Evolutionary conservation across 2,113 vertebrate genomes (phyloP), one percentile per base, ranked within the genome.

Genomic region (Sterrhoptilus dennistouni): DNA sequence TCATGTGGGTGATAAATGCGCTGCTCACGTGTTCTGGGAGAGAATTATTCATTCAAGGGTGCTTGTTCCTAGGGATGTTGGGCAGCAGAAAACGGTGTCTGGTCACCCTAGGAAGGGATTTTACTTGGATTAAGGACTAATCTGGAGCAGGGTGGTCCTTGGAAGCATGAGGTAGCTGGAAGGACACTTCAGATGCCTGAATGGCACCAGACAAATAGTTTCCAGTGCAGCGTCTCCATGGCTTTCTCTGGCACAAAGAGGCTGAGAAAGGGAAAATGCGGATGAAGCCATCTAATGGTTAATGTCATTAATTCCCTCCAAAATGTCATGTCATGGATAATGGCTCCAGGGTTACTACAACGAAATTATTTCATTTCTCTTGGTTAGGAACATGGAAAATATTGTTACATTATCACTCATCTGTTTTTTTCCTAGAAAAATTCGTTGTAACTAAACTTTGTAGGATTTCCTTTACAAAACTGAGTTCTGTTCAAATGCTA

Each of bases 321-420:
- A 83, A 95, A 95, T 93, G 91, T 93, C 86, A 24, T 94, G 97
- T 97, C 89, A 68, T 93, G 96, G 94, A 15, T 94, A 93, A 96
- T 86, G 87, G 97, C 95, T 94, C 66, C 53, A 76, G 75, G 77
- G 87, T 97, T 95, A 94, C 95, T 94, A 83, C 92, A 84, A 79
- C 70, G 88, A 80, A 95, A 87, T 96, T 94, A 85, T 93, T 97
- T 97, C 94, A 97, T 95, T 96, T 93, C 95, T 97, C 85, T 94
- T 96, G 95, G 96, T 97, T 76, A 79, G 89, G 83, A 88, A 60
- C 74, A 88, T 97, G 97, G 97, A 98, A 98, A 98, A 97, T 96
- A 82, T 56, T 90, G 91, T 94, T 90, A 38, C 56, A 81, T 82
- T 93, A 89, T 92, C 94, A 84, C 83, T 93, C 85, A 86, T 95